These are phyloP conservation scores for Camponotus pennsylvanicus DNA, from an alignment of 1,140 invertebrate species.

Conservation along the genomic window DNA sequence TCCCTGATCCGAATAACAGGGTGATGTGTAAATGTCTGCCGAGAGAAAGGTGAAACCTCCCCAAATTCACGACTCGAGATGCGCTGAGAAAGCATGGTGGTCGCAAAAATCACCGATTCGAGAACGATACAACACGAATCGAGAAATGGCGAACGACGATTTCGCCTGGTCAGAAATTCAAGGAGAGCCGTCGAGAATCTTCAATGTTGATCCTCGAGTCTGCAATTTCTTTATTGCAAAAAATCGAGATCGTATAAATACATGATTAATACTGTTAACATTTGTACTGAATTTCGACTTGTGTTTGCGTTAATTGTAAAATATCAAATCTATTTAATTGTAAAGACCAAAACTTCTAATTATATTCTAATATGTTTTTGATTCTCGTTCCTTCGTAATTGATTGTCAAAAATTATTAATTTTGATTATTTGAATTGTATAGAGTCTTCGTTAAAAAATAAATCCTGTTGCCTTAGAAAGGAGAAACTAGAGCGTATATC, in stretches of 20 bases:
- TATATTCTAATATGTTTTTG: background rate
- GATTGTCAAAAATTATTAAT: background rate
- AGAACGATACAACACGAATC: conserved; percentile 75
- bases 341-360: background rate
- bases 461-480: background rate
- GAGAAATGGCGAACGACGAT: conserved; percentile 68
- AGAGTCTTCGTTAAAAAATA: background rate
- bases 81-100: conserved; percentile 68
- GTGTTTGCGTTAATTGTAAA: no score
- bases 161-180: conserved; percentile 55
- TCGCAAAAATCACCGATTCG: conserved; percentile 69
- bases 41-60: conserved; percentile 57
- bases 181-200: conserved; percentile 33
- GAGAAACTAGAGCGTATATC: background rate
- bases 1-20: conserved; percentile 43
- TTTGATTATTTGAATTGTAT: background rate
- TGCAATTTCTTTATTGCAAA: conserved; percentile 18
- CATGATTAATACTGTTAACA: background rate
- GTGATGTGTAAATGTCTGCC: conserved; percentile 56
- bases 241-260: background rate
- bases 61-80: conserved; percentile 20
- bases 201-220: conserved; percentile 7
- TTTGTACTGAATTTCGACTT: background rate
- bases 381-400: background rate
- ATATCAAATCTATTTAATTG: no score